Evolutionary conservation across 2,113 vertebrate genomes (phyloP).

Genomic region (Dascyllus trimaculatus): DNA sequence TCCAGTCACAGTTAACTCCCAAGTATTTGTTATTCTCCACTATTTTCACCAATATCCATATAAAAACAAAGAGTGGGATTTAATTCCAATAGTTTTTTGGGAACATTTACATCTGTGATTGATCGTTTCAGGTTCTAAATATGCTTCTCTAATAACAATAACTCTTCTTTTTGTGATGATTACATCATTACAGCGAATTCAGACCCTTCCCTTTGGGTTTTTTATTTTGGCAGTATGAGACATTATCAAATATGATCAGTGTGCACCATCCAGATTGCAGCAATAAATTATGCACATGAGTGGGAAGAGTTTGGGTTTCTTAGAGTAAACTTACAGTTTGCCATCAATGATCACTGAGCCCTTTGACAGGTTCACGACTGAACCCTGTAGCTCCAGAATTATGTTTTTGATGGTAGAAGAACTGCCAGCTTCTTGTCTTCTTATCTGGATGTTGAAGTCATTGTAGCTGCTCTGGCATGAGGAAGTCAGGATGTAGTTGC

Average conservation of each 20-base stretch:
- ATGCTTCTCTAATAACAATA: too few relatives aligned
- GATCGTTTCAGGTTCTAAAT: too few relatives aligned
- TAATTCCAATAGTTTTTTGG: too few relatives aligned
- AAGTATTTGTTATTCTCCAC: too few relatives aligned
- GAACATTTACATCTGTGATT: too few relatives aligned
- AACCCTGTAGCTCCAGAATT: conserved; percentile 87
- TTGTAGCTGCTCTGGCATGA: conserved; percentile 85
- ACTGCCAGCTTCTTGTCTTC: conserved; percentile 65
- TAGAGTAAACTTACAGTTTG: conserved; percentile 77
- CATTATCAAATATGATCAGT: neutral
- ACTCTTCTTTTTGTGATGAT: too few relatives aligned
- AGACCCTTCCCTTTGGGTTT: too few relatives aligned
- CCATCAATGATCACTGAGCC: conserved; percentile 75
- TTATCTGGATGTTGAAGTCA: conserved; percentile 91
- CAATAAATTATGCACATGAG: neutral
- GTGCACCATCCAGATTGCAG: neutral
- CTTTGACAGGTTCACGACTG: conserved; percentile 81
- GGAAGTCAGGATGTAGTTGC: conserved; percentile 89
- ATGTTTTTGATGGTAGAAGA: conserved; percentile 75
- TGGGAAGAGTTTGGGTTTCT: neutral
- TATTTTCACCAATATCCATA: too few relatives aligned
- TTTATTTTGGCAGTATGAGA: too few relatives aligned
- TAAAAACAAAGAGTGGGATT: too few relatives aligned
- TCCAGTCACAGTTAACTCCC: too few relatives aligned
- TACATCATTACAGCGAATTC: too few relatives aligned